These are phyloP conservation scores for Ochropleura leucogaster DNA, from an alignment of 2,888 invertebrate genomes.

Conservation along the genomic window DNA sequence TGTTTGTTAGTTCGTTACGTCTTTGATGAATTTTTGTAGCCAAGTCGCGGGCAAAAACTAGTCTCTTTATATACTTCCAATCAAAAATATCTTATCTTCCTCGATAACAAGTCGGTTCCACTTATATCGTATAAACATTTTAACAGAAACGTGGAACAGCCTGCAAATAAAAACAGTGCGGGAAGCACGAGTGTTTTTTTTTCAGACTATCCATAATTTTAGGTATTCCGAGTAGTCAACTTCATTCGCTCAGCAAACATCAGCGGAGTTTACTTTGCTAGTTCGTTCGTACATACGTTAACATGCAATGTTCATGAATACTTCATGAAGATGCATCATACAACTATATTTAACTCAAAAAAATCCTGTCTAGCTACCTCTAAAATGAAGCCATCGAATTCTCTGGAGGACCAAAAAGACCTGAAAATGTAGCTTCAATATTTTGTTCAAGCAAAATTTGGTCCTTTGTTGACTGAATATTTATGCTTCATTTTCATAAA, in stretches of 20 bases:
- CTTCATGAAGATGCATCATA: slow-evolving; percentile 45
- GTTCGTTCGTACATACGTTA: slow-evolving; percentile 40
- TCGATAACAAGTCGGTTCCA: not conserved
- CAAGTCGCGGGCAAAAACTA: too few species aligned
- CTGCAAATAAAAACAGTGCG: slow-evolving; percentile 7
- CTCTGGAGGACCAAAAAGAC: slow-evolving; percentile 2
- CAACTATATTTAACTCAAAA: slow-evolving; percentile 24
- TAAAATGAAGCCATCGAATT: slow-evolving; percentile 32
- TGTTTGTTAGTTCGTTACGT: too few species aligned
- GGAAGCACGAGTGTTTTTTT: too few species aligned
- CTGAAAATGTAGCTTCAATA: slow-evolving; percentile 16
- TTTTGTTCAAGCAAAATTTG: slow-evolving; percentile 8
- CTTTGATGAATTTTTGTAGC: too few species aligned
- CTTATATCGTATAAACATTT: not conserved
- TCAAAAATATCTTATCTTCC: not conserved
- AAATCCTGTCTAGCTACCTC: slow-evolving; percentile 17
- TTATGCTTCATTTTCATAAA: slow-evolving; percentile 7
- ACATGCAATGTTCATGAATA: slow-evolving; percentile 57
- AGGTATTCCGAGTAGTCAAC: slow-evolving; percentile 50
- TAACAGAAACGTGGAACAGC: not conserved
- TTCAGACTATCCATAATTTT: slow-evolving; percentile 24
- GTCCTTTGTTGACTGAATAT: slow-evolving; percentile 10
- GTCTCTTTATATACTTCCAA: not conserved
- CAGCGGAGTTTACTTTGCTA: slow-evolving; percentile 35
- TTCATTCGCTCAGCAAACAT: slow-evolving; percentile 62